Base-by-base conservation (phyloP, 1,140 invertebrate species). In the Drosophila leontia region DNA sequence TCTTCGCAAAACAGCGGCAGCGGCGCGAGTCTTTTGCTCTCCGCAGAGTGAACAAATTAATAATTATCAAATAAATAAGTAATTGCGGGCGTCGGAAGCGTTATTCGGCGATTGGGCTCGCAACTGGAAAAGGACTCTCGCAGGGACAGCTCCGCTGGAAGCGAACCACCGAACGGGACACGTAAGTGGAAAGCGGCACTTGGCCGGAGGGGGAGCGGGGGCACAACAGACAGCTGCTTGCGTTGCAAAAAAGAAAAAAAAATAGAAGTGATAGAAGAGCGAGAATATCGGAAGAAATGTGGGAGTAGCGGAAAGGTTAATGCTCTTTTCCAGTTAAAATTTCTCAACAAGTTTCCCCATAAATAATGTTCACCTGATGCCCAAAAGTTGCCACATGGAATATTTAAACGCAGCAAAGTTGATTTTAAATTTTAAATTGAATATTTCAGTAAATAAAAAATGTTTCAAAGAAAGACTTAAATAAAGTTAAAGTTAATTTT, bases 181-280 rank as follows among this genome's bases (percentile, higher is more conserved):
- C 57, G 75, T 78, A 62, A 76, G 63, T 77, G 39, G 39, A 62
- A 58, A 69, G 32, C 56, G 48, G 37, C 17, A 32, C 59, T 51
- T 59, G 35, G 37, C 39, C 44, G 17, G 8, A 13, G 32, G 13
- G 45, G 56, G 44, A 5, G 19, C 3, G 17, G 13, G 57, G 34
- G 3, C 39, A 12, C 5, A 23, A 13, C 39, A 51, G 67, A 55
- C 76, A 84, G 84, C 85, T 88, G 84, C 84, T 84, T 87, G 80
- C 85, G 84, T 90, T 90, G 84, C 81, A 83, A 75, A 69, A 90
- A 83, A 58, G 56, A 26, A 23, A 58, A 72, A 26, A 29, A 37
- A 34, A 58, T 29, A 58, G 51, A 72, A 77, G 51, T 35, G 37
- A 64, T 50, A 47, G 51, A 62, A 62, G 48, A 60, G 29, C 17